Base-by-base conservation (phyloP, 1,140 invertebrate species). In the Pinna nobilis region DNA sequence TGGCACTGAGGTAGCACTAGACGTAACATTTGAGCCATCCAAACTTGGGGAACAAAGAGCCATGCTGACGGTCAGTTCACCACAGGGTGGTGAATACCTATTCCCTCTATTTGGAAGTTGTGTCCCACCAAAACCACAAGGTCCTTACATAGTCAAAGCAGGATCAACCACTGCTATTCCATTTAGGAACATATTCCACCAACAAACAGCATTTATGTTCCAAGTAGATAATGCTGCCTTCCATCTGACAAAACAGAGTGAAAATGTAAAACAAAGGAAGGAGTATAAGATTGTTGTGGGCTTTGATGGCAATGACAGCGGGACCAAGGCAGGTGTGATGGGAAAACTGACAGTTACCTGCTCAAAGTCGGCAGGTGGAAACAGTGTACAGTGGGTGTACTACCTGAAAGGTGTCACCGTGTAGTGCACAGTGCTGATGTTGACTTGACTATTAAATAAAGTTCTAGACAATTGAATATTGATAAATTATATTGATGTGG, bases 151-250 rank as follows among this genome's bases (percentile, higher is more conserved):
- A 3, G 79, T 90, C 23, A 88, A 88, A 59, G 78, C 89, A 15
- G 88, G 87, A 18, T 78, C 82, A 11, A 87, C 78, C 15, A 83
- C 84, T 7, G 74, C 83, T 13, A 88, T 90, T 64, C 78, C 82
- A 30, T 90, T 90, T 78, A 81, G 85, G 33, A 90, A 90, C 73
- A 82, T 88, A 20, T 90, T 89, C 68, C 53, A 69, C n/a, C 78
- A 76, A 33, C 82, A 86, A 39, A 88, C 87, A 25, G 72, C 83
- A 28, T 88, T 88, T 60, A 85, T 79, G 20, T 89, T 88, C 81
- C 86, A 88, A 79, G 87, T 90, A 4, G 89, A 90, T 74, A 89
- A 89, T 71, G 85, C 87, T 13, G 67, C 84, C 7, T 90, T 90
- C 77, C 83, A 88, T 72, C 64, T 90, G 7, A 80, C 85, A 25